These are phyloP conservation scores for Pogonognathellus flavescens DNA, from an alignment of 1,140 invertebrate genomes.

Conservation along the genomic window DNA sequence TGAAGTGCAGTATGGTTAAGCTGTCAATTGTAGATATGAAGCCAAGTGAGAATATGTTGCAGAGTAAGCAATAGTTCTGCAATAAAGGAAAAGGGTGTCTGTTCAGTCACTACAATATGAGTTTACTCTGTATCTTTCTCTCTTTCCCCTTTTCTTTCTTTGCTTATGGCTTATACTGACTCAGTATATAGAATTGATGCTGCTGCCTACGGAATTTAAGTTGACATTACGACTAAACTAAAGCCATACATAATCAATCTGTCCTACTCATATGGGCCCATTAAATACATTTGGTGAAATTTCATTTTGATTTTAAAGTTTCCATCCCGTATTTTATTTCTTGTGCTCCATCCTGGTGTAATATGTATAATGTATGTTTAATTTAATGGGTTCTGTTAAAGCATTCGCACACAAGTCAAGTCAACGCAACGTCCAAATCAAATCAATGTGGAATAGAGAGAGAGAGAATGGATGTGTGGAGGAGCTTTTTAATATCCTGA, in stretches of 20 bases:
- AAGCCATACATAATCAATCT: conserved; percentile 50
- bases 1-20: conserved; percentile 25
- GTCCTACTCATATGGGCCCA: conserved; percentile 53
- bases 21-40: conserved; percentile 46
- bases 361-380: conserved; percentile 29
- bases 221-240: background rate
- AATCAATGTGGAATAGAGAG: background rate
- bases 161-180: background rate
- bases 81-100: conserved; percentile 3
- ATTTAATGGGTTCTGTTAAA: conserved; percentile 8
- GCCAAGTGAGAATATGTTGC: conserved; percentile 2
- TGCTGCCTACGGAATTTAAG: too few relatives aligned
- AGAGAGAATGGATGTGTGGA: background rate
- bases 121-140: background rate
- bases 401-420: background rate
- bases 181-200: background rate
- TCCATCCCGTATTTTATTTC: conserved; percentile 1
- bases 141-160: background rate
- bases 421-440: background rate
- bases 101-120: too few relatives aligned
- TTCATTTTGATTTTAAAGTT: conserved; percentile 47
- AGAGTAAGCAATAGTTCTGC: background rate
- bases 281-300: conserved; percentile 48
- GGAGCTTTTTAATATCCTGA: conserved; percentile 52
- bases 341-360: background rate